phyloP scores from a whole-genome alignment of 2,797 vertebrate genomes.

The Melanotaenia nigrans region DNA sequence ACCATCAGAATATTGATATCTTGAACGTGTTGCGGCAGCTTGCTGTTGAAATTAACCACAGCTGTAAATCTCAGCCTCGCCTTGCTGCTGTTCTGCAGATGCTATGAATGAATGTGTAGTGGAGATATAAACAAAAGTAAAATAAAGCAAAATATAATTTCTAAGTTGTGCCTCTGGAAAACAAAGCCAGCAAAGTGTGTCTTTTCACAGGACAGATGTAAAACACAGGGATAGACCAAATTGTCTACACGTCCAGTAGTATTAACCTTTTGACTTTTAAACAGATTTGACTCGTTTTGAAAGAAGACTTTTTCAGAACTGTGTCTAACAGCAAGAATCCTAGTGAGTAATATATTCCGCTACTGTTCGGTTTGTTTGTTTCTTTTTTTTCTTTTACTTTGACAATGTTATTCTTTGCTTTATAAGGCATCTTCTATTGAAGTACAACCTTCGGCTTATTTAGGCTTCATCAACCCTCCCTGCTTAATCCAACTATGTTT shows the following conservation, averaged over 20 bases:
- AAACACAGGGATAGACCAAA: conserved; percentile 11
- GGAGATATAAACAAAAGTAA: conserved; percentile 39
- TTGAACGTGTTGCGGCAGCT: conserved; percentile 81
- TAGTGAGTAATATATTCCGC: background rate
- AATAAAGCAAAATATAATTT: conserved; percentile 34
- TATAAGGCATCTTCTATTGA: too few species aligned
- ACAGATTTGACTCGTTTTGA: conserved; percentile 10
- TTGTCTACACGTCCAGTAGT: conserved; percentile 8
- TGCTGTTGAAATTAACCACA: conserved; percentile 79
- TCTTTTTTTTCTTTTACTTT: background rate
- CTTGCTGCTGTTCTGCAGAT: conserved; percentile 45
- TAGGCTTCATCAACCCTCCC: too few species aligned
- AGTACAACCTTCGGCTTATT: too few species aligned
- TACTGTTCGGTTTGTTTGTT: background rate
- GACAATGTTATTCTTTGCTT: too few species aligned
- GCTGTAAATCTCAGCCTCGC: conserved; percentile 72
- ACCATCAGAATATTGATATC: conserved; percentile 86
- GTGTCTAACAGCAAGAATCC: background rate
- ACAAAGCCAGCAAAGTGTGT: conserved; percentile 23
- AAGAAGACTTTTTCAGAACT: background rate
- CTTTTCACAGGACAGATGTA: conserved; percentile 5
- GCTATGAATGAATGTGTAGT: conserved; percentile 33
- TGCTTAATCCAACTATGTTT: too few species aligned
- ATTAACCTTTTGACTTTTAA: background rate
- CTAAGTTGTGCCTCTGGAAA: conserved; percentile 37